Conservation (phyloP, 1,140 invertebrate species). For the Conus ventricosus region DNA sequence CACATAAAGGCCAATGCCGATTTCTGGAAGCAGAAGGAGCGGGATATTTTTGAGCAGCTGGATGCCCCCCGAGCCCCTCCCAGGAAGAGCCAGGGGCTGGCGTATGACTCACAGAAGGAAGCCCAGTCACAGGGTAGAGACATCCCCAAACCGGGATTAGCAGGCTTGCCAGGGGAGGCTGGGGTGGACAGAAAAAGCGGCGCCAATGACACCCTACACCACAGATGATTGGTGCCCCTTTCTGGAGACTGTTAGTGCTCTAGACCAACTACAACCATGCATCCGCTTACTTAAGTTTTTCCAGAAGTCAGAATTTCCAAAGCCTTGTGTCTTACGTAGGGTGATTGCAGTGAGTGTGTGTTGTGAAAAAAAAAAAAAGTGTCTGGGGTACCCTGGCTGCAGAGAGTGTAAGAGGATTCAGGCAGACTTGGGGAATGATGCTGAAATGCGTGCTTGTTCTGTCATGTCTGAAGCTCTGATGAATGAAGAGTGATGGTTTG, state of each 20-base stretch:
- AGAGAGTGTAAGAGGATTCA: no score
- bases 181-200: background rate
- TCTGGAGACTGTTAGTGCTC: background rate
- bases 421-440: no score
- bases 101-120: background rate
- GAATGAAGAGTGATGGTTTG: background rate
- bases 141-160: no score
- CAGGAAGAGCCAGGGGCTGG: background rate
- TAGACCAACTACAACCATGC: no score
- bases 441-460: background rate
- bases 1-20: slow-evolving; percentile 75
- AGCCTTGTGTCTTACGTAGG: background rate
- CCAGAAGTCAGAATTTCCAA: background rate
- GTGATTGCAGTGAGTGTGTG: background rate
- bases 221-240: background rate
- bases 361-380: no score
- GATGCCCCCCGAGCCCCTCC: background rate
- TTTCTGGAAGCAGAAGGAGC: slow-evolving; percentile 71
- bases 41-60: slow-evolving; percentile 87
- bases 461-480: background rate
- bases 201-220: background rate
- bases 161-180: no score
- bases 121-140: background rate
- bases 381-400: no score
- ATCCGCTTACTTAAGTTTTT: background rate